Evolutionary conservation across 2,113 vertebrate genomes (phyloP).

Genomic region (Paramisgurnus dabryanus): DNA sequence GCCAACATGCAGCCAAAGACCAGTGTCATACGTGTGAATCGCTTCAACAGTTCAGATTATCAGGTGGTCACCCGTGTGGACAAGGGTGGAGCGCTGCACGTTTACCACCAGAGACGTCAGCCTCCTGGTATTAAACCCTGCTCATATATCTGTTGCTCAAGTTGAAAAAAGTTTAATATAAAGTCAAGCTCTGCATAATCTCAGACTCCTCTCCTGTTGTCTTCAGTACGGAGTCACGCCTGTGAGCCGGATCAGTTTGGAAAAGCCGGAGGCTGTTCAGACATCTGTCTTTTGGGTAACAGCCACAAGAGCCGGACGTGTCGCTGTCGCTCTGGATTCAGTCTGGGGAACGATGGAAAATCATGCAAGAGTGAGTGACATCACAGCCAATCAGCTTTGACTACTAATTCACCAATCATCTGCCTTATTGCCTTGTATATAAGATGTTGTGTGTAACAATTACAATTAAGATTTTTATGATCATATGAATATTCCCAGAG

Average conservation of each 20-base stretch:
- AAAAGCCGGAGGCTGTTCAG: slow-evolving; percentile 93
- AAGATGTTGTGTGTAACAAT: neutral
- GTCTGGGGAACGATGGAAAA: slow-evolving; percentile 92
- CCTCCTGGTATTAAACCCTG: slow-evolving; percentile 79
- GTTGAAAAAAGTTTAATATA: neutral
- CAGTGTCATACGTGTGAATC: slow-evolving; percentile 93
- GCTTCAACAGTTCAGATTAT: slow-evolving; percentile 96
- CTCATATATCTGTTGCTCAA: neutral
- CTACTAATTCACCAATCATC: neutral
- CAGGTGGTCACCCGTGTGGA: slow-evolving; percentile 96
- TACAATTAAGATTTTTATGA: no score
- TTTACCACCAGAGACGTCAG: slow-evolving; percentile 95
- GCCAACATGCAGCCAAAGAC: slow-evolving; percentile 96
- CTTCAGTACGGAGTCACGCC: slow-evolving; percentile 89
- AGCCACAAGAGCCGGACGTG: slow-evolving; percentile 95
- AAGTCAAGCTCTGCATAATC: neutral
- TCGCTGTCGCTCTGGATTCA: slow-evolving; percentile 94
- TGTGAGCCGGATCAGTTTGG: slow-evolving; percentile 89
- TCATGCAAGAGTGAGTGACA: slow-evolving; percentile 91
- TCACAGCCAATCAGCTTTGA: neutral
- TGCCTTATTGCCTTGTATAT: no score
- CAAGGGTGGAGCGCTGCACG: slow-evolving; percentile 93
- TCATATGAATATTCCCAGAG: slow-evolving; percentile 71
- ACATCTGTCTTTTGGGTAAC: slow-evolving; percentile 94
- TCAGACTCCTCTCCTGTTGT: neutral